Conservation (phyloP, 2,113 vertebrate genomes). For the Dipodomys spectabilis region DNA sequence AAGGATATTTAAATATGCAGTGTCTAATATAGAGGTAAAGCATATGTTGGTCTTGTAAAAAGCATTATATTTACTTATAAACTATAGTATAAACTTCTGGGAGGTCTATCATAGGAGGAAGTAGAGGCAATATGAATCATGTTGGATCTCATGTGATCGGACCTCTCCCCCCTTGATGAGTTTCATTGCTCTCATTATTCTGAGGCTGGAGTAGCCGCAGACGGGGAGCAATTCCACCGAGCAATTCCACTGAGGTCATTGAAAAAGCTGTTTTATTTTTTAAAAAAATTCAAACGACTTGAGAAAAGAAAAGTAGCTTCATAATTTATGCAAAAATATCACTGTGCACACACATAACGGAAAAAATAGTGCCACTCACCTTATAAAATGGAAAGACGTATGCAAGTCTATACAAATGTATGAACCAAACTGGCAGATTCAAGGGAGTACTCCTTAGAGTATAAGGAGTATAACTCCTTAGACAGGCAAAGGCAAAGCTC, state of each 20-base stretch:
- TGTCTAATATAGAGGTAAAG: background rate
- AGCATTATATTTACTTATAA: constrained; percentile 24
- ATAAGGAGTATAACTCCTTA: too few relatives aligned
- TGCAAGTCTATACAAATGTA: too few relatives aligned
- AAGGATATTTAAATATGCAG: background rate
- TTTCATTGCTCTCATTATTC: background rate
- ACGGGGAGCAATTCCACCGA: background rate
- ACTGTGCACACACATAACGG: background rate
- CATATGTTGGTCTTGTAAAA: background rate
- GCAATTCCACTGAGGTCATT: background rate
- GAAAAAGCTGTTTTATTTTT: background rate
- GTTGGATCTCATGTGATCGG: background rate
- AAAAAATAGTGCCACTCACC: background rate
- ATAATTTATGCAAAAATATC: background rate
- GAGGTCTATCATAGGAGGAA: background rate
- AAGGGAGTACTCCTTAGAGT: too few relatives aligned
- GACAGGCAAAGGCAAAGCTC: too few relatives aligned
- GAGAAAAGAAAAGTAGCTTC: constrained; percentile 1
- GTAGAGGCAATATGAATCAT: background rate
- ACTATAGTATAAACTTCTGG: too few relatives aligned
- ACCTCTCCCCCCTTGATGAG: background rate
- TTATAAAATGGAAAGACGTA: background rate
- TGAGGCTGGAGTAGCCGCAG: background rate
- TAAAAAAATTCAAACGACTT: background rate
- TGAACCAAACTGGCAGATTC: too few relatives aligned